Conservation (phyloP, 2,888 invertebrate species). For the Meteorus cinctellus region DNA sequence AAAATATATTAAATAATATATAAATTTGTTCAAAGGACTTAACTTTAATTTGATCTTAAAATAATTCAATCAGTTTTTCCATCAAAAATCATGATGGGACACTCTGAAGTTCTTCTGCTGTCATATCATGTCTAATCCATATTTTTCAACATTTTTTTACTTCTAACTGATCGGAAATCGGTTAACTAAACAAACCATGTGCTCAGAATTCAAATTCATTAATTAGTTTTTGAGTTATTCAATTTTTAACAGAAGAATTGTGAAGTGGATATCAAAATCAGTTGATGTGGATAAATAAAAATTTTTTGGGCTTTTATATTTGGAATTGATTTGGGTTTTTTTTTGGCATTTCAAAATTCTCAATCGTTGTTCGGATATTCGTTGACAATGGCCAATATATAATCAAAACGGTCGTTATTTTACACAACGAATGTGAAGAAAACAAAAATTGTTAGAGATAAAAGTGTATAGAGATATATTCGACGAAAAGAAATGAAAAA, state of each 20-base stretch:
- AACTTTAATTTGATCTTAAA: not conserved
- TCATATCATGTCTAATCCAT: too few relatives aligned
- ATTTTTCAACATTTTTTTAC: too few relatives aligned
- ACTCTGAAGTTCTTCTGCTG: too few relatives aligned
- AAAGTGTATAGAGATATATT: constrained; percentile 7
- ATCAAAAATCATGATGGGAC: too few relatives aligned
- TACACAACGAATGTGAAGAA: not conserved
- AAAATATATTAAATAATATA: not conserved
- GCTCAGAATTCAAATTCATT: too few relatives aligned
- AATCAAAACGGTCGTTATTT: not conserved
- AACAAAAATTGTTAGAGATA: not conserved
- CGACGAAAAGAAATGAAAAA: not conserved
- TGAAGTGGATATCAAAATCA: too few relatives aligned
- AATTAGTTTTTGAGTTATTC: too few relatives aligned
- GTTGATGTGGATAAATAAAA: not conserved
- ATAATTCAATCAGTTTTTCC: too few relatives aligned
- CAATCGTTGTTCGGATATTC: not conserved
- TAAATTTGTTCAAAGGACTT: not conserved
- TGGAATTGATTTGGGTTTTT: not conserved
- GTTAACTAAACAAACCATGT: too few relatives aligned
- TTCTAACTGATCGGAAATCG: too few relatives aligned
- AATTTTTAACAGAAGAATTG: too few relatives aligned
- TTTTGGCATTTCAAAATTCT: not conserved
- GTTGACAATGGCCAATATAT: not conserved
- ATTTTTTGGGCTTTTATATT: not conserved